These are phyloP conservation scores for Lepus oiostolus DNA, from an alignment of 2,797 vertebrate species.

Conservation along the genomic window DNA sequence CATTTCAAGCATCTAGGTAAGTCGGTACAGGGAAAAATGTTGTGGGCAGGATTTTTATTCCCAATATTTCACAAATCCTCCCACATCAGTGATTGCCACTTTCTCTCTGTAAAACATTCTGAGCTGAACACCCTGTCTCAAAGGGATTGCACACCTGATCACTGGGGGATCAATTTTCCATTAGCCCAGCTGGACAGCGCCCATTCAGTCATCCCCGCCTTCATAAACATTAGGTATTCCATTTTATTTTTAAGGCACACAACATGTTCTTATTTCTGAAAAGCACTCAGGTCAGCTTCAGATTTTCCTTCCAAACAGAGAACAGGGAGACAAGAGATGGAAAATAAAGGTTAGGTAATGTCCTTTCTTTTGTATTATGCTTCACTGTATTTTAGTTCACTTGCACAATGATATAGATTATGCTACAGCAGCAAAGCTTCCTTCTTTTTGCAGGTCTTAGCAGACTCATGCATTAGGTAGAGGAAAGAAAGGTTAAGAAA, in stretches of 20 bases:
- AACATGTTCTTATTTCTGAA: slow-evolving; percentile 56
- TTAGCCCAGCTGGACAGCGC: slow-evolving; percentile 46
- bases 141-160: slow-evolving; percentile 36
- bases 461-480: slow-evolving; percentile 7
- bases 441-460: not conserved
- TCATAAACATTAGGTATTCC: slow-evolving; percentile 28
- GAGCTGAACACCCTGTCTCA: slow-evolving; percentile 9
- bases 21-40: slow-evolving; percentile 20
- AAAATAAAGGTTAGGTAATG: slow-evolving; percentile 19
- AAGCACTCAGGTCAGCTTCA: not conserved
- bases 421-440: slow-evolving; percentile 34
- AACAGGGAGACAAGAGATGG: not conserved
- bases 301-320: not conserved
- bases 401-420: not conserved
- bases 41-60: slow-evolving; percentile 38
- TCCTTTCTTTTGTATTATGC: not conserved
- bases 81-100: not conserved
- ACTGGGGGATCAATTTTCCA: slow-evolving; percentile 66
- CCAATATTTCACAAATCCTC: slow-evolving; percentile 61
- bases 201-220: not conserved
- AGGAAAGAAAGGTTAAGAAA: slow-evolving; percentile 59
- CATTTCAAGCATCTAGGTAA: slow-evolving; percentile 16
- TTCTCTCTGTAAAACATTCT: slow-evolving; percentile 65
- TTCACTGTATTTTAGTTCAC: slow-evolving; percentile 4
- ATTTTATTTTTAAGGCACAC: slow-evolving; percentile 1